Conservation (phyloP, 2,888 invertebrate genomes). For the Cephus sareptanus region DNA sequence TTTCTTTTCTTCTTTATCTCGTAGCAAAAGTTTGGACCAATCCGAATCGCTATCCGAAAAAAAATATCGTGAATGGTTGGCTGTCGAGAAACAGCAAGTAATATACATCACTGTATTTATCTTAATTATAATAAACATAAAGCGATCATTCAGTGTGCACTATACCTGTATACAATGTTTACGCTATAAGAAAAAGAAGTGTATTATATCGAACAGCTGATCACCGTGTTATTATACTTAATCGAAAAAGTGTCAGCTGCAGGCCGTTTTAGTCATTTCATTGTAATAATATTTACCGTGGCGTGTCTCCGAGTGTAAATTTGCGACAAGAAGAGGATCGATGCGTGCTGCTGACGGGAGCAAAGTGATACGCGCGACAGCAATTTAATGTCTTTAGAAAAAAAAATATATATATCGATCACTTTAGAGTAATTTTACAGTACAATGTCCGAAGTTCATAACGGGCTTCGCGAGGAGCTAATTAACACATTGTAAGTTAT, state of each 20-base stretch:
- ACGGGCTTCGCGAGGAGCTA: conserved; percentile 27
- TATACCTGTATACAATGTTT: conserved; percentile 38
- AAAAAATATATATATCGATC: neutral
- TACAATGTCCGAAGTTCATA: conserved; percentile 6
- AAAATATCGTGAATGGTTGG: neutral
- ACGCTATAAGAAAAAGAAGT: conserved; percentile 31
- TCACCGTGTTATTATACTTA: neutral
- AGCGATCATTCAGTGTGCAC: conserved; percentile 16
- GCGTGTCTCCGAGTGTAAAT: too few relatives aligned
- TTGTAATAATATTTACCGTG: neutral
- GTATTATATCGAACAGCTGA: neutral
- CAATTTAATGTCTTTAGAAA: neutral
- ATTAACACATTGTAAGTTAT: conserved; percentile 28
- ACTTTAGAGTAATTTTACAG: neutral
- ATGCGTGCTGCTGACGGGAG: neutral
- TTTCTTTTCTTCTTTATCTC: neutral
- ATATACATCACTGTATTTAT: conserved; percentile 13
- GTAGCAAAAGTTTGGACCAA: neutral
- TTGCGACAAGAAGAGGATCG: neutral
- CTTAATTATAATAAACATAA: neutral
- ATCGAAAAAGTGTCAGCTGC: neutral
- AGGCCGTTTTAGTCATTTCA: neutral
- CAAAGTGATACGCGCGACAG: neutral
- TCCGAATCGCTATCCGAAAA: neutral
- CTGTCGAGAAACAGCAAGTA: neutral